A percentile compares a stretch with the other conserved stretches of the same genome.
phyloP scores from a whole-genome alignment of 1,140 invertebrate genomes.

The Penaeus vannamei region DNA sequence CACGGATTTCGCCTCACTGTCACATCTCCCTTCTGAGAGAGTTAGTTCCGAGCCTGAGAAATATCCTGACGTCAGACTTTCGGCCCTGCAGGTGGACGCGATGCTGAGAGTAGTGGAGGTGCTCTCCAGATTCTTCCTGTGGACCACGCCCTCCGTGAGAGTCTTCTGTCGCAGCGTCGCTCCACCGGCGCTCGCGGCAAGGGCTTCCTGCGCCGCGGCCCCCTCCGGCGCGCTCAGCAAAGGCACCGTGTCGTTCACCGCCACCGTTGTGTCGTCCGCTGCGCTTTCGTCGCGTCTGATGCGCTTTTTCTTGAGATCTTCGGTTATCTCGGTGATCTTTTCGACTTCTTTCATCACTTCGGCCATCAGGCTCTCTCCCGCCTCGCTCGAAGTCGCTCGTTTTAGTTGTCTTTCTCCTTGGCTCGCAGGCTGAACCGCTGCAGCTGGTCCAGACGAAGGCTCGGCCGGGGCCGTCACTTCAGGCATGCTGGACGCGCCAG shows the following conservation, averaged over 20 bases:
- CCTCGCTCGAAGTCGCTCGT: conserved; percentile 39
- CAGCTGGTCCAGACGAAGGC: not conserved
- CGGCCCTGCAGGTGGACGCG: conserved; percentile 62
- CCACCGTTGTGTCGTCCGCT: conserved; percentile 1
- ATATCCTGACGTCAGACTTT: conserved; percentile 67
- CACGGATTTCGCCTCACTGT: conserved; percentile 29
- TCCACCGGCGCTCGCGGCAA: conserved; percentile 8
- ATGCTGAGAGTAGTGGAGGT: conserved; percentile 46
- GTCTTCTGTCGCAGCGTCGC: not conserved
- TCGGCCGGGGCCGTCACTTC: conserved; percentile 11
- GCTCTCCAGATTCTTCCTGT: conserved; percentile 39
- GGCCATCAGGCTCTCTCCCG: conserved; percentile 54
- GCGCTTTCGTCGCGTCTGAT: not conserved
- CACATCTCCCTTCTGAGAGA: conserved; percentile 36
- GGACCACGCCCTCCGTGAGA: not conserved
- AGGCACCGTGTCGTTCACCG: conserved; percentile 20
- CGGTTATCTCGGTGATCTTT: conserved; percentile 60
- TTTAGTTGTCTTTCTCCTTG: conserved; percentile 23
- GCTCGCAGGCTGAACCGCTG: not conserved
- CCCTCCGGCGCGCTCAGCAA: not conserved
- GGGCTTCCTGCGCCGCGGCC: conserved; percentile 19
- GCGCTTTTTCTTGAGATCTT: conserved; percentile 45
- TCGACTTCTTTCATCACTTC: conserved; percentile 68
- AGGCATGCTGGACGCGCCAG: not conserved
- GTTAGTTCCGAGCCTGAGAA: conserved; percentile 65